Percentiles rank a stretch among this genome's conserved stretches.
phyloP scores from a whole-genome alignment of 2,797 vertebrate genomes.

The Falco columbarius region DNA sequence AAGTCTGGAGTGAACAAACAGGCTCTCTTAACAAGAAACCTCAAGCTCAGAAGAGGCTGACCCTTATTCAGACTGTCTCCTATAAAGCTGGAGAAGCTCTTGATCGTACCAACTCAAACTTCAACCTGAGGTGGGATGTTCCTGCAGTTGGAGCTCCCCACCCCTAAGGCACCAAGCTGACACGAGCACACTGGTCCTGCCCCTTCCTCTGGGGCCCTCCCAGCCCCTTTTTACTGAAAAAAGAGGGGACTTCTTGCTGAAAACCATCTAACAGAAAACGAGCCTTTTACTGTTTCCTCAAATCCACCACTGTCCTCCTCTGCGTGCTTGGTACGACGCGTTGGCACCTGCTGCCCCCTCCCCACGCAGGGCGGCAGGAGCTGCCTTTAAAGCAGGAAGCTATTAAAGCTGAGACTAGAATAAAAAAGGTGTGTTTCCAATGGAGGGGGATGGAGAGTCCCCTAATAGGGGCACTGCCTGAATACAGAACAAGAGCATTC shows the following conservation, averaged over 20 bases:
- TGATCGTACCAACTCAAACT: neutral
- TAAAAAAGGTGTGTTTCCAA: neutral
- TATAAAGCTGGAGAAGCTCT: neutral
- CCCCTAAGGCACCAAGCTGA: neutral
- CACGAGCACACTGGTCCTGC: neutral
- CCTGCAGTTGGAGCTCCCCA: neutral
- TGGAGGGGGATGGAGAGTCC: neutral
- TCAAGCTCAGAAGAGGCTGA: neutral
- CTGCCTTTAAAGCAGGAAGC: neutral
- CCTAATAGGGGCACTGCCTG: neutral
- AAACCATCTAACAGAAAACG: neutral
- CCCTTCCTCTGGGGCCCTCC: neutral
- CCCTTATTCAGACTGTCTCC: neutral
- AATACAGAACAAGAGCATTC: neutral
- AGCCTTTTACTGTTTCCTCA: neutral
- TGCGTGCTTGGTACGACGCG: rapidly evolving
- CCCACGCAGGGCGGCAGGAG: neutral
- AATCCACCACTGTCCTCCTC: neutral
- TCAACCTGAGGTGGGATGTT: neutral
- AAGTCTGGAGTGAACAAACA: neutral
- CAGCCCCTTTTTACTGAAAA: neutral
- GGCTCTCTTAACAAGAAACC: neutral
- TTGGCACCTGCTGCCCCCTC: neutral
- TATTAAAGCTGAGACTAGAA: neutral
- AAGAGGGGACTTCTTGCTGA: neutral